Conservation (phyloP, 2,797 vertebrate genomes). For the Chrosomus eos region DNA sequence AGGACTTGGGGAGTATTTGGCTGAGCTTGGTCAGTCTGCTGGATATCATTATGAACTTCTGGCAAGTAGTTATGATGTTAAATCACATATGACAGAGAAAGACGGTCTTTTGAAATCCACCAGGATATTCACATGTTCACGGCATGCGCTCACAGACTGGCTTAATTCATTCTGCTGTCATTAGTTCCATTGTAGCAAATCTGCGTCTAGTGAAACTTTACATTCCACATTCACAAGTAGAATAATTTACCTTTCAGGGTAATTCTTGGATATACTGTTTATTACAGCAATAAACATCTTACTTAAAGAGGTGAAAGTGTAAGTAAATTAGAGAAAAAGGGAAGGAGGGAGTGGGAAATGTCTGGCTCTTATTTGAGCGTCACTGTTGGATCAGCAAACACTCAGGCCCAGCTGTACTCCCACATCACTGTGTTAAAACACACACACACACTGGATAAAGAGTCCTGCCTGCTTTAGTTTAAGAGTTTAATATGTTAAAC, state of each 20-base stretch:
- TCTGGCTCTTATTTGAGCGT: constrained; percentile 27
- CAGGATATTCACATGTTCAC: background rate
- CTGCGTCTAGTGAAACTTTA: background rate
- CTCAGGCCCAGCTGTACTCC: background rate
- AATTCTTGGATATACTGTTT: background rate
- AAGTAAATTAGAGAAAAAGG: background rate
- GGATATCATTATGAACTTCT: constrained; percentile 26
- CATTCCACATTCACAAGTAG: background rate
- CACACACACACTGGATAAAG: constrained; percentile 3
- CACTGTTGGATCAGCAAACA: constrained; percentile 23
- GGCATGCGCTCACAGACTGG: background rate
- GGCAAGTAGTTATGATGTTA: constrained; percentile 17
- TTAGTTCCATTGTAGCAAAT: constrained; percentile 5
- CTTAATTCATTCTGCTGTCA: background rate
- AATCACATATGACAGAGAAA: constrained; percentile 9
- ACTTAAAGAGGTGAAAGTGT: constrained; percentile 19
- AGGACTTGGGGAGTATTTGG: constrained; percentile 39
- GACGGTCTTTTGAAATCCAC: constrained; percentile 1
- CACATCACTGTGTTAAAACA: constrained; percentile 9
- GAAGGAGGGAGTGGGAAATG: background rate
- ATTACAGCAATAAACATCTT: constrained; percentile 30
- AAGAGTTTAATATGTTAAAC: background rate
- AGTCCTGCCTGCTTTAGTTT: background rate
- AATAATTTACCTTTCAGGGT: constrained; percentile 2
- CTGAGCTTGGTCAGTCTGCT: constrained; percentile 22